Evolutionary conservation across 2,113 vertebrate species (phyloP).

Genomic region (Xiphorhynchus elegans): DNA sequence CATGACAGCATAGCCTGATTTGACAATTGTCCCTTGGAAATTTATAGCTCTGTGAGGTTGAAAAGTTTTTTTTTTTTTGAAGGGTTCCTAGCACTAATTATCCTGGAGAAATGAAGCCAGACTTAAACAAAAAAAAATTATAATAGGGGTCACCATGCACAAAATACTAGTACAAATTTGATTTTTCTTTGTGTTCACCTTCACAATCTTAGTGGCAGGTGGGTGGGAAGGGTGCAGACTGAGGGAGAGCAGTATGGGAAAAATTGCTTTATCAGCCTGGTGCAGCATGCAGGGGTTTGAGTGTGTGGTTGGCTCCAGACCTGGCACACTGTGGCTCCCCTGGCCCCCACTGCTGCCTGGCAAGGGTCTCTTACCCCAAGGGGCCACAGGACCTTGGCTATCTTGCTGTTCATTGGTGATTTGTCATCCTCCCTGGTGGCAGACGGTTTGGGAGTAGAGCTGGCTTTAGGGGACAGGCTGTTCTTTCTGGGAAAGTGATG

Average conservation of each 20-base stretch:
- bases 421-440: background rate
- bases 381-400: background rate
- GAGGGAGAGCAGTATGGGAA: background rate
- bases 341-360: background rate
- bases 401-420: background rate
- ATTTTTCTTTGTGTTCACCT: background rate
- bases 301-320: background rate
- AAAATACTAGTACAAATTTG: background rate
- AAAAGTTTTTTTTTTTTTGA: background rate
- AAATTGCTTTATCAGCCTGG: slow-evolving; percentile 13
- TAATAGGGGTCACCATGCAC: background rate
- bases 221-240: background rate
- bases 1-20: background rate
- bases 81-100: slow-evolving; percentile 30
- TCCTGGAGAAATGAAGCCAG: background rate
- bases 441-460: background rate
- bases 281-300: background rate
- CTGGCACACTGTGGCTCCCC: background rate
- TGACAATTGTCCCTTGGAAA: background rate
- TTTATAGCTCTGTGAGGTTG: background rate
- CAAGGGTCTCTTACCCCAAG: background rate
- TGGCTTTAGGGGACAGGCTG: slow-evolving; percentile 17
- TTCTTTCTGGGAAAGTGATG: background rate
- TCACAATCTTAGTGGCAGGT: background rate
- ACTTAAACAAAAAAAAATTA: background rate